phyloP scores from a whole-genome alignment of 2,113 vertebrate genomes.

The Corvus hawaiiensis region DNA sequence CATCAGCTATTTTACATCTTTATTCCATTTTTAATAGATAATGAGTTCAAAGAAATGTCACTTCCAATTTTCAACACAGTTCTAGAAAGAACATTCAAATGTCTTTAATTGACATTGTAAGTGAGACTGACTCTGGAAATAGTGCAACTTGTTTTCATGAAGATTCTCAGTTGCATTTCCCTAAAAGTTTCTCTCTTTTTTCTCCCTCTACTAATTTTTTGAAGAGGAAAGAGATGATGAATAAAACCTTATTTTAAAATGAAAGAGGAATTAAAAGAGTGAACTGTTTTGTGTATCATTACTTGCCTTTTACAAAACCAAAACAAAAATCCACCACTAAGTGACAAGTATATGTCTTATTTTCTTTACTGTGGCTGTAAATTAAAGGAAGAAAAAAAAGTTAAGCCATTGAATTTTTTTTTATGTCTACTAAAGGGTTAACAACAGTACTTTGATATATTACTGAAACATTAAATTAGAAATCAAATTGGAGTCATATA shows the following conservation, averaged over 20 bases:
- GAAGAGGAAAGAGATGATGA: neutral
- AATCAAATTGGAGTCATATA: neutral
- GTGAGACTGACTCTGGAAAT: neutral
- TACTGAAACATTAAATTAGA: neutral
- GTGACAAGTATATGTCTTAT: neutral
- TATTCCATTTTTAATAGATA: constrained; percentile 25
- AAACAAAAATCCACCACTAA: neutral
- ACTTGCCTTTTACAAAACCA: neutral
- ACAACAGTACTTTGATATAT: neutral
- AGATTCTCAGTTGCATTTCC: neutral
- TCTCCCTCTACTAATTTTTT: neutral
- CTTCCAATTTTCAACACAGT: neutral
- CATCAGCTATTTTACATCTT: neutral
- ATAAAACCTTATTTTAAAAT: neutral
- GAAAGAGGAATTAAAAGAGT: neutral
- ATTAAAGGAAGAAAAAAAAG: neutral
- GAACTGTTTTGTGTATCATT: neutral
- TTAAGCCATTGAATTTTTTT: neutral
- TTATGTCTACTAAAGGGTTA: neutral
- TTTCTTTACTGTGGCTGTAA: neutral
- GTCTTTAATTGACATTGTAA: neutral
- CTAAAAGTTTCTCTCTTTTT: neutral
- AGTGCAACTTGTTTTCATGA: neutral
- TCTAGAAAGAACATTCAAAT: neutral
- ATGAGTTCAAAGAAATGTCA: neutral